These are phyloP conservation scores for Sepiola atlantica DNA, from an alignment of 2,888 invertebrate genomes.

Conservation along the genomic window DNA sequence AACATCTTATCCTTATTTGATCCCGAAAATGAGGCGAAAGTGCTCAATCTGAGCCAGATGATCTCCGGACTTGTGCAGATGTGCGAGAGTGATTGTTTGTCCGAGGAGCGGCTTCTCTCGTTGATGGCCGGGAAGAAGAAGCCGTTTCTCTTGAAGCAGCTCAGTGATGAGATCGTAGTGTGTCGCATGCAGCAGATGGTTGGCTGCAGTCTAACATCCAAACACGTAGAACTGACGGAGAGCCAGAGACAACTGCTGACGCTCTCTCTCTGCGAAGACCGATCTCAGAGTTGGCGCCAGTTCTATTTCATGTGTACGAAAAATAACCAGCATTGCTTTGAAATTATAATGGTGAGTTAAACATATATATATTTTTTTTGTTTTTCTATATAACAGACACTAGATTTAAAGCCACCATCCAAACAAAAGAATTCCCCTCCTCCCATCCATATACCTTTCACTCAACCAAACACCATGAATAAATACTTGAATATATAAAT, in stretches of 20 bases:
- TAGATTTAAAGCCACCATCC: too few species aligned
- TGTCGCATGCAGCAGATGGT: slow-evolving; percentile 22
- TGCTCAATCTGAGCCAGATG: slow-evolving; percentile 60
- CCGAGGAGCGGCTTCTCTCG: slow-evolving; percentile 59
- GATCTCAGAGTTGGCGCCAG: slow-evolving; percentile 61
- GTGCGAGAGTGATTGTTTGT: slow-evolving; percentile 53
- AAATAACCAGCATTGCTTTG: slow-evolving; percentile 65
- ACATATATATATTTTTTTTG: background rate
- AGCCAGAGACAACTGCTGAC: slow-evolving; percentile 60
- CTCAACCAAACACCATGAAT: too few species aligned
- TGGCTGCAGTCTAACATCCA: slow-evolving; percentile 17
- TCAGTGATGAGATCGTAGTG: slow-evolving; percentile 53
- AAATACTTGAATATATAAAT: too few species aligned
- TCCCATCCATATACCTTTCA: too few species aligned
- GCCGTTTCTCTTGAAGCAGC: slow-evolving; percentile 62
- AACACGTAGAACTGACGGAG: slow-evolving; percentile 55
- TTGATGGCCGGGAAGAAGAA: slow-evolving; percentile 59
- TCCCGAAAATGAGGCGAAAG: slow-evolving; percentile 60
- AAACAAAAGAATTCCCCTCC: too few species aligned
- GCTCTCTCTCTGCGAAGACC: slow-evolving; percentile 55
- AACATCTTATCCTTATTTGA: slow-evolving; percentile 62
- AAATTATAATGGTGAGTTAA: slow-evolving; percentile 63
- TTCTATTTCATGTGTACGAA: slow-evolving; percentile 60
- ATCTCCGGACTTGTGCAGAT: slow-evolving; percentile 60
- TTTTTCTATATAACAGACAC: too few species aligned